These are phyloP conservation scores for Poecilia latipinna DNA, from an alignment of 2,113 vertebrate species.

Conservation along the genomic window DNA sequence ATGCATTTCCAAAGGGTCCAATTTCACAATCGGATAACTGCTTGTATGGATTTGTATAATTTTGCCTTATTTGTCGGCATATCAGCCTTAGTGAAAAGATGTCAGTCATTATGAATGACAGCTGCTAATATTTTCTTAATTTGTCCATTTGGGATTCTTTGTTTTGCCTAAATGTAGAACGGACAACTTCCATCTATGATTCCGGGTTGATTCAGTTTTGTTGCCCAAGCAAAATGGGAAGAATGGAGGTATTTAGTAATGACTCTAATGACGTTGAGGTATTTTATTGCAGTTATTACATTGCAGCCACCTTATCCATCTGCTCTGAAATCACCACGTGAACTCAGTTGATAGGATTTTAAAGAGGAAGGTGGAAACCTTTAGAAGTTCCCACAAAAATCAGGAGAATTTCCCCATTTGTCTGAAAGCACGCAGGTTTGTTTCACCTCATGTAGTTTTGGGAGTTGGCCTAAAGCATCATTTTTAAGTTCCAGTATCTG, in stretches of 20 bases:
- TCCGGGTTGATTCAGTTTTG: slow-evolving; percentile 27
- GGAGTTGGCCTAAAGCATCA: slow-evolving; percentile 85
- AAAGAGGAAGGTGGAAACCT: slow-evolving; percentile 79
- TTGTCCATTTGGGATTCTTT: slow-evolving; percentile 40
- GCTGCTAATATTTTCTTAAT: slow-evolving; percentile 15
- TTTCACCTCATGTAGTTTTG: slow-evolving; percentile 89
- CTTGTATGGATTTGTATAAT: slow-evolving; percentile 71
- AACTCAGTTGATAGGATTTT: slow-evolving; percentile 78
- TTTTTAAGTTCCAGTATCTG: slow-evolving; percentile 83
- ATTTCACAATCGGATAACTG: slow-evolving; percentile 81
- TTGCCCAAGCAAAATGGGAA: slow-evolving; percentile 39
- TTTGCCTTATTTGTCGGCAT: slow-evolving; percentile 75
- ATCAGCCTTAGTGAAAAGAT: slow-evolving; percentile 55
- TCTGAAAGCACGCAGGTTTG: slow-evolving; percentile 82
- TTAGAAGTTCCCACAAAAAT: slow-evolving; percentile 86
- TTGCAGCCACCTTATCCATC: slow-evolving; percentile 73
- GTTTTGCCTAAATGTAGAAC: slow-evolving; percentile 25
- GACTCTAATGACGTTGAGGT: slow-evolving; percentile 48
- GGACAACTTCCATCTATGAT: slow-evolving; percentile 5
- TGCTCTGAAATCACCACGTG: slow-evolving; percentile 81
- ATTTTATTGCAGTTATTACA: slow-evolving; percentile 71
- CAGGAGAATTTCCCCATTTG: slow-evolving; percentile 81
- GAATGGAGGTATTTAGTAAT: slow-evolving; percentile 42
- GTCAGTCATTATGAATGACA: slow-evolving; percentile 72
- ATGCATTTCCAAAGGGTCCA: slow-evolving; percentile 78